phyloP scores from a whole-genome alignment of 2,113 vertebrate species.

The Scytalopus superciliaris region DNA sequence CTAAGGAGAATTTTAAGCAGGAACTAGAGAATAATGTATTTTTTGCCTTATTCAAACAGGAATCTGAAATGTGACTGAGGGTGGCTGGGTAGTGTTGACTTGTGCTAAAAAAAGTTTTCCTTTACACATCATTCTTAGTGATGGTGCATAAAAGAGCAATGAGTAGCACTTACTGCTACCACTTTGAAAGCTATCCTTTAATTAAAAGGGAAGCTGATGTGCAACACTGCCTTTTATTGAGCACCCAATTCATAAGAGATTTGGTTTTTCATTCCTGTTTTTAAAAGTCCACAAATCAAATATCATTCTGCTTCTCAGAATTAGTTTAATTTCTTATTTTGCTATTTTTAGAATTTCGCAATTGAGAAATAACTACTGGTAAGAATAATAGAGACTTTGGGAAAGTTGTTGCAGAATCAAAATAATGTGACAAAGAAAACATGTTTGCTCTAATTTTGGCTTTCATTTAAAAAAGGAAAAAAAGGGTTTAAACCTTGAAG shows the following conservation, averaged over 20 bases:
- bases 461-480: neutral
- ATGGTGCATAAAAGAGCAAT: neutral
- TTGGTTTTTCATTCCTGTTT: neutral
- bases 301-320: neutral
- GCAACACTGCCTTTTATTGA: neutral
- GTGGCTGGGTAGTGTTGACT: neutral
- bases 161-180: neutral
- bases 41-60: neutral
- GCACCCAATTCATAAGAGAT: neutral
- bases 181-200: neutral
- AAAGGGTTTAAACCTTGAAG: neutral
- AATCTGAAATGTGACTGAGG: neutral
- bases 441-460: neutral
- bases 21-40: neutral
- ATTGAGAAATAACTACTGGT: neutral
- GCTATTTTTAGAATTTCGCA: neutral
- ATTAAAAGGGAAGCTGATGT: neutral
- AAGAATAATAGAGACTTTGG: neutral
- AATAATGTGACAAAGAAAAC: neutral
- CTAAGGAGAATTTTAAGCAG: neutral
- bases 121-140: neutral
- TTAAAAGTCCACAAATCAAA: neutral
- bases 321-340: neutral
- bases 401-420: neutral
- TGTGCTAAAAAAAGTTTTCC: neutral